phyloP scores from a whole-genome alignment of 2,888 invertebrate species.

The Latrodectus hesperus region DNA sequence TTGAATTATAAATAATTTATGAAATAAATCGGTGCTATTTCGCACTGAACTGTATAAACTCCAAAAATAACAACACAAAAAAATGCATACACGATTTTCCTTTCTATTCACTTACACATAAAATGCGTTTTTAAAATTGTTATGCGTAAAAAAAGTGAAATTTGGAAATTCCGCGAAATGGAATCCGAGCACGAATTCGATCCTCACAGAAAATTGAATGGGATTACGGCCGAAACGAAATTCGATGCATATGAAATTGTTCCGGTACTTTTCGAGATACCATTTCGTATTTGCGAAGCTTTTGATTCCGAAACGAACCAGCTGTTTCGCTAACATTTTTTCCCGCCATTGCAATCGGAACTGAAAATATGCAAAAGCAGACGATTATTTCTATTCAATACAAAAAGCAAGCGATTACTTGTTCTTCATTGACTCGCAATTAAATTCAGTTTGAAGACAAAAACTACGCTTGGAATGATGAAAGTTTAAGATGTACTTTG shows the following conservation, averaged over 20 bases:
- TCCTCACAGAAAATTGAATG: constrained; percentile 24
- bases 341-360: not conserved
- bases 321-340: not conserved
- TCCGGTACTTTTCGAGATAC: not conserved
- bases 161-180: constrained; percentile 18
- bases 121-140: not conserved
- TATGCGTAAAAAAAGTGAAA: not conserved
- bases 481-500: too few species aligned
- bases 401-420: too few species aligned
- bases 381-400: too few species aligned
- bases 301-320: constrained; percentile 4
- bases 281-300: constrained; percentile 20
- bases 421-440: too few species aligned
- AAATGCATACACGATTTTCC: constrained; percentile 7
- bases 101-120: constrained; percentile 4
- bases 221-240: constrained; percentile 21
- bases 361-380: too few species aligned
- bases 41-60: not conserved
- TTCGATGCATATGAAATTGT: constrained; percentile 38
- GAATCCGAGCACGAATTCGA: constrained; percentile 35
- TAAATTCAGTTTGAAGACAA: too few species aligned
- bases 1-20: constrained; percentile 42
- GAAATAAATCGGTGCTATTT: not conserved
- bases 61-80: not conserved
- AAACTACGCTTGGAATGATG: too few species aligned